A percentile compares a stretch with the other conserved stretches of the same genome.
phyloP scores from a whole-genome alignment of 2,797 vertebrate genomes.

The Argya squamiceps region DNA sequence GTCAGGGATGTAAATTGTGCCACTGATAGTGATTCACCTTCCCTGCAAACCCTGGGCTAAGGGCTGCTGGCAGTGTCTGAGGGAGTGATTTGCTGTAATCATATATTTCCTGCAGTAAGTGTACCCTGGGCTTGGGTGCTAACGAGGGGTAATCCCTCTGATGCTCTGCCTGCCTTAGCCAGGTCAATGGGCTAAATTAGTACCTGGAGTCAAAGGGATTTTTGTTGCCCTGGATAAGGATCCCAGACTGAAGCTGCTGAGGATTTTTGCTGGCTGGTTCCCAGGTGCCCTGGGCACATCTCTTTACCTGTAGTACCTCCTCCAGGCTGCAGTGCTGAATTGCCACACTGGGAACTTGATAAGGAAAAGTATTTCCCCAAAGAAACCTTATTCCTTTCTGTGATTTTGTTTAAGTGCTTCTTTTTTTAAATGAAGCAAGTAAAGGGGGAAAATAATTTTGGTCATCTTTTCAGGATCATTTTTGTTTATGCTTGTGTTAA shows the following conservation, averaged over 20 bases:
- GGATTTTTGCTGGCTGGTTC: neutral
- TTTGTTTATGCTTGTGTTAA: conserved; percentile 17
- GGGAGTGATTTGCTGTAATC: neutral
- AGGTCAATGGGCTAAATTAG: neutral
- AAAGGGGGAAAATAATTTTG: neutral
- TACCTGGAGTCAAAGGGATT: neutral
- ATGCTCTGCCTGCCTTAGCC: neutral
- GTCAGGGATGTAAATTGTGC: neutral
- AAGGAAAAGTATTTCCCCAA: neutral
- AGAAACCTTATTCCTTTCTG: neutral
- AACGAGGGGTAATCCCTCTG: neutral
- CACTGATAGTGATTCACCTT: neutral
- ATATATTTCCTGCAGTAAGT: too few species aligned
- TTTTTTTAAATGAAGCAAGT: neutral
- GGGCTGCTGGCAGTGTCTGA: too few species aligned
- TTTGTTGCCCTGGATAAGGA: neutral
- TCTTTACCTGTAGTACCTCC: neutral
- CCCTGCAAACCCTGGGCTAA: neutral
- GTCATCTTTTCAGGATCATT: neutral
- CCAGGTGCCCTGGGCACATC: neutral
- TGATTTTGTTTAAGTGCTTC: neutral
- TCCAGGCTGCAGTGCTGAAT: neutral
- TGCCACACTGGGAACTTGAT: neutral
- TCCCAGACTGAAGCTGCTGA: neutral
- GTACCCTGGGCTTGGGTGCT: neutral